These are phyloP conservation scores for Molossus molossus DNA, from an alignment of 2,797 vertebrate species.

Conservation along the genomic window DNA sequence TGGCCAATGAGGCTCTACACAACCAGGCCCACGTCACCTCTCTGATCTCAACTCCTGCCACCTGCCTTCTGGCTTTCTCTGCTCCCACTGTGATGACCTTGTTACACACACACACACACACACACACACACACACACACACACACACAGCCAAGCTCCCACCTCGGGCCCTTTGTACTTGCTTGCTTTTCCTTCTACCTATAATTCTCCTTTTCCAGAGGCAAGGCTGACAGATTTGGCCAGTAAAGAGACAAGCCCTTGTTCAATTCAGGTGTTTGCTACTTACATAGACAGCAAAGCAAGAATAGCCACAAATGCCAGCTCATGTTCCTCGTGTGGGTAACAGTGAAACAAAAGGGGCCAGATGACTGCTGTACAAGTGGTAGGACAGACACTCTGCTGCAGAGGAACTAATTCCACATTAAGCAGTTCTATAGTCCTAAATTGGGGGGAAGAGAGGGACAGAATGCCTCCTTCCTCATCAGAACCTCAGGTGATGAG, in stretches of 20 bases:
- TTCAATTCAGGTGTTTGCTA: not conserved
- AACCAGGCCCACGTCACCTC: not conserved
- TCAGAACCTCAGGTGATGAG: not conserved
- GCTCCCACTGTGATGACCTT: not conserved
- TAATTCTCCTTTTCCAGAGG: not conserved
- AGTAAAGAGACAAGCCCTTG: not conserved
- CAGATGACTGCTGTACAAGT: not conserved
- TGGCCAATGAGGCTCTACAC: not conserved
- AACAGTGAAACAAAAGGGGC: not conserved
- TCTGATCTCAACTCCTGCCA: not conserved
- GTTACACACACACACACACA: not conserved
- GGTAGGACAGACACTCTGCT: not conserved
- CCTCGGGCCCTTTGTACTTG: not conserved
- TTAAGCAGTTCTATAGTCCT: not conserved
- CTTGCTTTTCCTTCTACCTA: constrained; percentile 45
- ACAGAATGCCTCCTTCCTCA: not conserved
- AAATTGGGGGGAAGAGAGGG: not conserved
- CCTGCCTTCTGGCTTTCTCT: not conserved
- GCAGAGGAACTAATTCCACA: not conserved
- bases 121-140: not conserved
- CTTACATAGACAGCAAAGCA: not conserved
- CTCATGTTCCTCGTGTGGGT: not conserved
- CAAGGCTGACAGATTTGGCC: not conserved
- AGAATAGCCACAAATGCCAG: not conserved
- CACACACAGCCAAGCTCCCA: not conserved